A percentile compares a stretch with the other conserved stretches of the same genome.
These are phyloP conservation scores for Platycercus adscitus DNA, from an alignment of 2,113 vertebrate species.

Conservation along the genomic window DNA sequence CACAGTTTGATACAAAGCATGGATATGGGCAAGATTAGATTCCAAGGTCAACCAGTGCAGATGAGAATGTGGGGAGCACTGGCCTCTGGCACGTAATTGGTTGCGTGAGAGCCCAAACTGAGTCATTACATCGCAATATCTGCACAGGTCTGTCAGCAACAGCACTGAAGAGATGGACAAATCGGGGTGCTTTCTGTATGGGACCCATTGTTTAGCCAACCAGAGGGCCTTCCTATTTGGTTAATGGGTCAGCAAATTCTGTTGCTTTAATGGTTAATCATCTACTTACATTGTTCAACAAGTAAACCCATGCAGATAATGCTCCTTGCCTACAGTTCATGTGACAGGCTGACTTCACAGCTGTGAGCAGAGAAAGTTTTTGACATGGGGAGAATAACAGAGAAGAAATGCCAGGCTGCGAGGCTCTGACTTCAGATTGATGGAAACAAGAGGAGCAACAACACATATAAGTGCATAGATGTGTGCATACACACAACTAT, in stretches of 20 bases:
- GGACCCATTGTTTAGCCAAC: neutral
- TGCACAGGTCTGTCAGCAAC: neutral
- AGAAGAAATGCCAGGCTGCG: neutral
- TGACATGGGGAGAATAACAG: neutral
- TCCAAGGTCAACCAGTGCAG: neutral
- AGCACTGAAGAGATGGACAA: neutral
- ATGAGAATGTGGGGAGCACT: neutral
- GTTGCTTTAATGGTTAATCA: constrained; percentile 73
- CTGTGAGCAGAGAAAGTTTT: neutral
- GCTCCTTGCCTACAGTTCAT: neutral
- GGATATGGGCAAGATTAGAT: neutral
- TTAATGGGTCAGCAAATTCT: constrained; percentile 66
- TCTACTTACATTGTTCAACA: constrained; percentile 40
- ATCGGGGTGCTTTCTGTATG: constrained; percentile 5
- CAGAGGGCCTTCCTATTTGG: constrained; percentile 31
- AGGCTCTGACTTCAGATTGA: neutral
- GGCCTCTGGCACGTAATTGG: accelerated
- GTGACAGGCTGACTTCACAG: neutral
- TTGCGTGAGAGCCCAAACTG: neutral
- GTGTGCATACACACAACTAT: accelerated
- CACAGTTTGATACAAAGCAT: neutral
- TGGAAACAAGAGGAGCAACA: neutral
- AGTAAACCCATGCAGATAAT: constrained; percentile 38
- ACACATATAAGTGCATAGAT: accelerated
- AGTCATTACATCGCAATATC: neutral